These are phyloP conservation scores for Deladenus siricidicola DNA, from an alignment of 2,888 invertebrate species.

Conservation along the genomic window DNA sequence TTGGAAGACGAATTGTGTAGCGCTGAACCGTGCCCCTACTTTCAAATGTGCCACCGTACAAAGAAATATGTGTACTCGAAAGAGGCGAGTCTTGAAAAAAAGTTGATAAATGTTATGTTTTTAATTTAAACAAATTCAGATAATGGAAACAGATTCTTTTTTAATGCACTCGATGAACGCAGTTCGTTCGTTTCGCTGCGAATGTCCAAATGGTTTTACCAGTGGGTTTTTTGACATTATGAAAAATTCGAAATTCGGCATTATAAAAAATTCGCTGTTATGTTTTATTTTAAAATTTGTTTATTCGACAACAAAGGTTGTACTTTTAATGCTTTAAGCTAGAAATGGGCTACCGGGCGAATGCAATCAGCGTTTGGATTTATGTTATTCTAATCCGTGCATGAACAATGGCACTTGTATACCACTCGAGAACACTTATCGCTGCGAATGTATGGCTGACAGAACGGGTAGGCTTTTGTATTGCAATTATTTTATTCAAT, in stretches of 20 bases:
- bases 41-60: constrained; percentile 42
- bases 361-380: constrained; percentile 45
- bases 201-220: constrained; percentile 50
- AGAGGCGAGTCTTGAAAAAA: too few species aligned
- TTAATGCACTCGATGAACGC: constrained; percentile 42
- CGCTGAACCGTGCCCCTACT: constrained; percentile 50
- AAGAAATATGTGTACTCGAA: constrained; percentile 36
- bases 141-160: constrained; percentile 47
- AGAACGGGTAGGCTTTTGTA: constrained; percentile 48
- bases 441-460: constrained; percentile 40
- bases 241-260: too few species aligned
- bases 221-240: constrained; percentile 31
- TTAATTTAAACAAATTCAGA: constrained; percentile 23
- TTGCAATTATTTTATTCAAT: too few species aligned
- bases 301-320: neutral
- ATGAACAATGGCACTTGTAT: constrained; percentile 45
- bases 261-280: too few species aligned
- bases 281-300: too few species aligned
- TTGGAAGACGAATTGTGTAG: constrained; percentile 40
- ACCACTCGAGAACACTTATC: constrained; percentile 40
- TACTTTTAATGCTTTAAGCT: constrained; percentile 28
- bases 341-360: constrained; percentile 31
- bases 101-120: constrained; percentile 9
- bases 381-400: constrained; percentile 43
- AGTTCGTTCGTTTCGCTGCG: constrained; percentile 45